A percentile compares a stretch with the other conserved stretches of the same genome.
Evolutionary conservation across 1,140 invertebrate genomes (phyloP).

Genomic region (Littorina saxatilis): DNA sequence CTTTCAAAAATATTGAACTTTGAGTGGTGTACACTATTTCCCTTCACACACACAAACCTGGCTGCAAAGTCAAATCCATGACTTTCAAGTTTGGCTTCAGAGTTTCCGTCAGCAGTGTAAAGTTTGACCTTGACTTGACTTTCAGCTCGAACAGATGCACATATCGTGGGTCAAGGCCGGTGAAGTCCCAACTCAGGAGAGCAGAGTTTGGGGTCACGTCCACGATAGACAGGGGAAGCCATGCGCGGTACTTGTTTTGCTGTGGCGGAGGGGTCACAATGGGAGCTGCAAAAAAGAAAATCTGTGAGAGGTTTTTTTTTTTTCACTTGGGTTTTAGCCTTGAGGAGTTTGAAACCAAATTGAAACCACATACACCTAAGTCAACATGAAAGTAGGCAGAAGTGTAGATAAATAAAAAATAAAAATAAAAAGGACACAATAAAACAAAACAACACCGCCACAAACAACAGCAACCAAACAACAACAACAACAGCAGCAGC

Average conservation of each 20-base stretch:
- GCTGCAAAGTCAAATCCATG: conserved; percentile 20
- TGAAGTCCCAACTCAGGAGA: background rate
- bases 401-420: background rate
- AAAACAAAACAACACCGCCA: background rate
- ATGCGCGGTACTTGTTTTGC: background rate
- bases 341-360: too few species aligned
- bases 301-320: too few species aligned
- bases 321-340: too few species aligned
- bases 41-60: too few species aligned
- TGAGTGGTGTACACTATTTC: too few species aligned
- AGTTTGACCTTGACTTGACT: conserved; percentile 35
- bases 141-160: conserved; percentile 27
- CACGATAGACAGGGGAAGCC: background rate
- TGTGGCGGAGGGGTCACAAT: background rate
- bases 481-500: too few species aligned
- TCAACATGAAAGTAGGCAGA: too few species aligned
- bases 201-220: conserved; percentile 5
- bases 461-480: too few species aligned
- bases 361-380: too few species aligned
- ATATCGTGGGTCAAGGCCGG: conserved; percentile 21
- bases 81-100: background rate
- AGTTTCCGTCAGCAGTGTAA: conserved; percentile 12
- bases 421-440: background rate
- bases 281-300: background rate
- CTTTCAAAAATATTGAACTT: too few species aligned